Conservation (phyloP, 2,797 vertebrate species). For the Leuciscus waleckii region DNA sequence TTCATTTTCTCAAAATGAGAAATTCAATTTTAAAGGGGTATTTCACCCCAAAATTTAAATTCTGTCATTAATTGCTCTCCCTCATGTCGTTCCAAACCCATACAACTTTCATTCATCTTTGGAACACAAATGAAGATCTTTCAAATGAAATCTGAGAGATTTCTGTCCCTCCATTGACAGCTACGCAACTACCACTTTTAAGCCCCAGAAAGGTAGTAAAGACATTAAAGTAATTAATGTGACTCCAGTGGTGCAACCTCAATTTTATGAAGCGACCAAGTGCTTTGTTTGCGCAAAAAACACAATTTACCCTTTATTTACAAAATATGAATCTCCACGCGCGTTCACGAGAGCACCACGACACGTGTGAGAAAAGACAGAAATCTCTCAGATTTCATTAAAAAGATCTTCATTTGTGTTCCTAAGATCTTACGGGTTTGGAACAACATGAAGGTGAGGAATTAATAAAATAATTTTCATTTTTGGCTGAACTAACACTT, state of each 20-base stretch:
- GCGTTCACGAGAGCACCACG: not conserved
- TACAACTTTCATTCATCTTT: not conserved
- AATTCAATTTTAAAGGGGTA: not conserved
- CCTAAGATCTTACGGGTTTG: not conserved
- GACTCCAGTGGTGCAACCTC: too few species aligned
- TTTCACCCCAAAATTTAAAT: not conserved
- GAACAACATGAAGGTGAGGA: not conserved
- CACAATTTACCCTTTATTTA: not conserved
- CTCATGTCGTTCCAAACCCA: not conserved
- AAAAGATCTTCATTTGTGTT: not conserved
- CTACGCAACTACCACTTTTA: not conserved
- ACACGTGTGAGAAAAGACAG: not conserved
- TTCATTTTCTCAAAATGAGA: not conserved
- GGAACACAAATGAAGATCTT: not conserved
- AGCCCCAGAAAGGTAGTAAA: too few species aligned
- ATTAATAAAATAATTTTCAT: not conserved
- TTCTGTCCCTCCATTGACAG: not conserved
- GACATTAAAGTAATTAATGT: too few species aligned
- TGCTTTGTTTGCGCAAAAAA: not conserved
- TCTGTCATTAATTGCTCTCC: not conserved
- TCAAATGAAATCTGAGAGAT: not conserved
- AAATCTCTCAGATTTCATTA: not conserved
- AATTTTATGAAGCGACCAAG: too few species aligned
- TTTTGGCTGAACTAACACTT: not conserved
- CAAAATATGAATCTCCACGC: not conserved